Conservation (phyloP, 2,888 invertebrate species). For the Caenorhabditis sinica region DNA sequence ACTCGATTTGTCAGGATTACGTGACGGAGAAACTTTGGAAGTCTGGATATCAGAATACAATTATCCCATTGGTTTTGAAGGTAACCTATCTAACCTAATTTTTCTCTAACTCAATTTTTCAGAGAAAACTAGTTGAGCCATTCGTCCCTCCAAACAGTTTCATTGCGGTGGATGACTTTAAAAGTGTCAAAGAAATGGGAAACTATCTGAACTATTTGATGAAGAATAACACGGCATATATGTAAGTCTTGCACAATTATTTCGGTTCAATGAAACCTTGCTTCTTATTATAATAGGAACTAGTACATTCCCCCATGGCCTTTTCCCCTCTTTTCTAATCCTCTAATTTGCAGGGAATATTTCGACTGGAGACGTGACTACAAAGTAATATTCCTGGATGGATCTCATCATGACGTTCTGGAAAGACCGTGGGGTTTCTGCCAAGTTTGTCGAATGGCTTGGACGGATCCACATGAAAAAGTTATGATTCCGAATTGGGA, state of each 20-base stretch:
- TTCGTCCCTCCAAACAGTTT: conserved; percentile 84
- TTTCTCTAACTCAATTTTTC: conserved; percentile 9
- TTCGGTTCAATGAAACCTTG: conserved; percentile 21
- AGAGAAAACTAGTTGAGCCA: conserved; percentile 77
- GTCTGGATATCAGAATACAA: conserved; percentile 76
- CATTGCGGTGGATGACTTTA: conserved; percentile 85
- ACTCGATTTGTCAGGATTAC: conserved; percentile 83
- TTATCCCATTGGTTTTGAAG: conserved; percentile 81
- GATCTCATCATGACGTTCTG: conserved; percentile 77
- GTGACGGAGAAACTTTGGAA: conserved; percentile 83
- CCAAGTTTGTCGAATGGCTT: conserved; percentile 80
- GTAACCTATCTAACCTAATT: conserved; percentile 29
- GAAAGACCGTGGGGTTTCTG: conserved; percentile 83
- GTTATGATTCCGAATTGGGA: conserved; percentile 68
- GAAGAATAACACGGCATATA: conserved; percentile 84
- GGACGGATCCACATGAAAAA: conserved; percentile 66
- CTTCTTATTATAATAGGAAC: neutral
- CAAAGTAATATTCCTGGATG: conserved; percentile 80
- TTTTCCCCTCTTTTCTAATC: conserved; percentile 8
- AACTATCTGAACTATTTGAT: conserved; percentile 84
- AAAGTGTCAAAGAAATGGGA: conserved; percentile 84
- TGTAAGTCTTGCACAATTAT: conserved; percentile 69
- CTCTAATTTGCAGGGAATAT: conserved; percentile 84
- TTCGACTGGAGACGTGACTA: conserved; percentile 84
- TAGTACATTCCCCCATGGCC: neutral